phyloP scores from a whole-genome alignment of 2,888 invertebrate species.

The Octonoba sinensis region DNA sequence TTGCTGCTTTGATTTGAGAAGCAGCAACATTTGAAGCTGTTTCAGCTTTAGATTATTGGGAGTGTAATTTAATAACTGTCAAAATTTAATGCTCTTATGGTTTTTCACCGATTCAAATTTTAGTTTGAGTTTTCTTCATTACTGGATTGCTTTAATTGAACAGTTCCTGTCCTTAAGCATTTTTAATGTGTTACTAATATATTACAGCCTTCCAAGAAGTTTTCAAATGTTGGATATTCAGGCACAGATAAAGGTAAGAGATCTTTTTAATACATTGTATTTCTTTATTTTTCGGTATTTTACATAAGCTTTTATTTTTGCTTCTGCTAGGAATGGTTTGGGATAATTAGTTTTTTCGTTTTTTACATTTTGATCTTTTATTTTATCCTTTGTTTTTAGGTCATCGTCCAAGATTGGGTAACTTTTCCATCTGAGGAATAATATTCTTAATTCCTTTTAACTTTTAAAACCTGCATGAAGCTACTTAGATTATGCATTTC shows the following conservation, averaged over 20 bases:
- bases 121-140: too few relatives aligned
- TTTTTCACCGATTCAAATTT: too few relatives aligned
- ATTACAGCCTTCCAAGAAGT: slow-evolving; percentile 49
- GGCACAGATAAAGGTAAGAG: slow-evolving; percentile 49
- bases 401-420: slow-evolving; percentile 61
- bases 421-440: slow-evolving; percentile 5
- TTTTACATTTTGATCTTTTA: slow-evolving; percentile 48
- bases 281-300: background rate
- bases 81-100: too few relatives aligned
- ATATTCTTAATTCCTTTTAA: too few relatives aligned
- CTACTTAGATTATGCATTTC: too few relatives aligned
- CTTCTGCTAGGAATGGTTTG: slow-evolving; percentile 1
- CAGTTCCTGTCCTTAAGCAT: background rate
- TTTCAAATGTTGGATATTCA: slow-evolving; percentile 28
- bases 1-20: too few relatives aligned
- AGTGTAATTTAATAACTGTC: too few relatives aligned
- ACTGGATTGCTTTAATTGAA: too few relatives aligned
- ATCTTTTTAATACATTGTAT: slow-evolving; percentile 7
- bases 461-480: too few relatives aligned
- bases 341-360: background rate
- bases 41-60: too few relatives aligned
- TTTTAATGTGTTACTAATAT: background rate
- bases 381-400: slow-evolving; percentile 62
- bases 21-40: too few relatives aligned
- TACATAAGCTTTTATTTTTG: background rate